Conservation (phyloP, 2,888 invertebrate species). For the Andrena trimmerana region DNA sequence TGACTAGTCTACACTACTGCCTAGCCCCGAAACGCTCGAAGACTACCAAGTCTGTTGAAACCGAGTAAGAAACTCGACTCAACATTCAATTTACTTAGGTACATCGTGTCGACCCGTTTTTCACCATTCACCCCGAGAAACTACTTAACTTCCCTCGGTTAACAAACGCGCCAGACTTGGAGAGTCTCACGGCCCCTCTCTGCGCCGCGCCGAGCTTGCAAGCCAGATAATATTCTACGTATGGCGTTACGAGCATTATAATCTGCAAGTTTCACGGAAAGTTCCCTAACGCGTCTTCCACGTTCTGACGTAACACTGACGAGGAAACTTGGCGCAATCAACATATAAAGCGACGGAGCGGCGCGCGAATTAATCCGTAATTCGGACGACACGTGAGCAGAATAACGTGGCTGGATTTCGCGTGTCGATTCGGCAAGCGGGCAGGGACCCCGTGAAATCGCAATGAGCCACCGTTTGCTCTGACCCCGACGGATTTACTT, state of each 20-base stretch:
- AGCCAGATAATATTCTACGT: conserved; percentile 11
- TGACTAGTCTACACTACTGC: not conserved
- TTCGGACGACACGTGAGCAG: conserved; percentile 63
- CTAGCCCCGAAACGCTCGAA: not conserved
- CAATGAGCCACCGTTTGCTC: conserved; percentile 46
- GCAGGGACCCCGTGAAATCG: conserved; percentile 39
- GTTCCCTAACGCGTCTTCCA: conserved; percentile 13
- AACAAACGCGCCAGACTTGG: not conserved
- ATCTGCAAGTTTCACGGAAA: conserved; percentile 31
- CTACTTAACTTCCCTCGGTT: not conserved
- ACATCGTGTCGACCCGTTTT: not conserved
- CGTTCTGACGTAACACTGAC: conserved; percentile 38
- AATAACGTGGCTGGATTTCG: conserved; percentile 53
- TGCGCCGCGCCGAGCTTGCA: not conserved
- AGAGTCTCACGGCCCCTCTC: not conserved
- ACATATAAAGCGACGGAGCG: conserved; percentile 34
- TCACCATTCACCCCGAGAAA: not conserved
- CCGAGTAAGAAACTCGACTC: not conserved
- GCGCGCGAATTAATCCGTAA: conserved; percentile 70
- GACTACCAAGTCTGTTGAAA: not conserved
- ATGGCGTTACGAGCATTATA: conserved; percentile 27
- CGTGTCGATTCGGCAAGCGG: conserved; percentile 41
- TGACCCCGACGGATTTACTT: not conserved
- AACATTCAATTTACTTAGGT: not conserved
- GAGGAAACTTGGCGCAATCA: conserved; percentile 54